A percentile compares a stretch with the other conserved stretches of the same genome.
Conservation (phyloP, 2,797 vertebrate species). For the Anabacerthia variegaticeps region DNA sequence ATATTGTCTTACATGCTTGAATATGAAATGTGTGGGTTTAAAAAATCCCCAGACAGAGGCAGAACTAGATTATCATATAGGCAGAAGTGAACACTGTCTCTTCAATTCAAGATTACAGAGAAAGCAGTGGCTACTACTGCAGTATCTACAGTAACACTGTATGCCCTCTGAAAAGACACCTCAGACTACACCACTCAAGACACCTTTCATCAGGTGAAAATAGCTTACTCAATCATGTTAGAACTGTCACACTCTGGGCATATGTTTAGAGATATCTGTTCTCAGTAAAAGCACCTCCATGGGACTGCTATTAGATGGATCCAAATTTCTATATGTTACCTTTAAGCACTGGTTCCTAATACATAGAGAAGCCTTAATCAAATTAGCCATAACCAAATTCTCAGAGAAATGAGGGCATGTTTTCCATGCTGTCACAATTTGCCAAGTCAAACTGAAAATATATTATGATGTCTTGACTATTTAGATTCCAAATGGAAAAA, state of each 20-base stretch:
- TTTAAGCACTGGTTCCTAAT: neutral
- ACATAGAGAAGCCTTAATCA: neutral
- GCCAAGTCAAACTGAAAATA: neutral
- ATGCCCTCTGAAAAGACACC: neutral
- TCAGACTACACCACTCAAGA: too few species aligned
- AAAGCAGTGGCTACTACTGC: neutral
- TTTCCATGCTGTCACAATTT: neutral
- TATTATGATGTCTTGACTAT: neutral
- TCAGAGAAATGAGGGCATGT: neutral
- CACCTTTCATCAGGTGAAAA: neutral
- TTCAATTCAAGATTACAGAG: neutral
- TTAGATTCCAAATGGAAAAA: neutral
- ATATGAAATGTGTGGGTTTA: neutral
- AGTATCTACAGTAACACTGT: neutral
- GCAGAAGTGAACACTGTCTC: neutral
- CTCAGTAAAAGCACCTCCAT: neutral
- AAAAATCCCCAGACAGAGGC: neutral
- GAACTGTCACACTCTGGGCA: accelerated
- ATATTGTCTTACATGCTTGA: neutral
- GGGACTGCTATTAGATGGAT: neutral
- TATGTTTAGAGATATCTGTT: neutral
- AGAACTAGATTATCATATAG: neutral
- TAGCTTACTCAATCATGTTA: neutral
- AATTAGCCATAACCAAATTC: neutral
- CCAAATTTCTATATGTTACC: neutral